Base-by-base conservation (phyloP, 2,797 vertebrate genomes). In the Bufotes viridis region DNA sequence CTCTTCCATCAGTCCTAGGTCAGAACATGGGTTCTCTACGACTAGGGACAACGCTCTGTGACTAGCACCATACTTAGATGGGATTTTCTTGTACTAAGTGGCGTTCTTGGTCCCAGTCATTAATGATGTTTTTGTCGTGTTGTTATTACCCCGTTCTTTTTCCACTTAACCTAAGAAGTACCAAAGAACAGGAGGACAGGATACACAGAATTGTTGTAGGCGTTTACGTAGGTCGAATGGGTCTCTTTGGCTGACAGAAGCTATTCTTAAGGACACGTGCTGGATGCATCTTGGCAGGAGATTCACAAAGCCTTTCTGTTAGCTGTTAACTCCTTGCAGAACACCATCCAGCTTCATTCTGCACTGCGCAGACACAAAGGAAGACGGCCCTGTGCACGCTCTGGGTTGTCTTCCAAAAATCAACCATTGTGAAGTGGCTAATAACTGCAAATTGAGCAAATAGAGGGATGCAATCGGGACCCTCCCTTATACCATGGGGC, bases 181-280 rank as follows among this genome's bases (percentile, higher is more conserved):
- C 69, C 82, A 60, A 75, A 75, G 82, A 84, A 84, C 82, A 84
- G 82, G 82, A 75, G 82, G 82, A 75, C 82, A 84, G 82, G 82
- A 84, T 84, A 84, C 82, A 75, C 82, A 84, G 82, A 75, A 84
- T 84, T 75, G 82, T 84, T 58, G 82, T 84, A 75, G 82, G 82
- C 82, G 82, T 84, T 84, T 84, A 84, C 70, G 82, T 84, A 84
- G 82, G 82, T 84, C 82, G 82, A 75, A 75, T 61, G 82, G 82
- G 82, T 84, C 82, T 84, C 82, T 82, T 82, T 84, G 82, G 82
- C 82, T 84, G 82, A 84, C 82, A 84, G 82, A 75, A 84, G 70
- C 82, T 75, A 84, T 84, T 84, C 82, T 84, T 84, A 76, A 84
- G 82, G 82, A 84, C 82, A 75, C 69, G 82, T 75, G 82, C 82